Base-by-base conservation (phyloP, 2,797 vertebrate genomes). In the Columba guinea region DNA sequence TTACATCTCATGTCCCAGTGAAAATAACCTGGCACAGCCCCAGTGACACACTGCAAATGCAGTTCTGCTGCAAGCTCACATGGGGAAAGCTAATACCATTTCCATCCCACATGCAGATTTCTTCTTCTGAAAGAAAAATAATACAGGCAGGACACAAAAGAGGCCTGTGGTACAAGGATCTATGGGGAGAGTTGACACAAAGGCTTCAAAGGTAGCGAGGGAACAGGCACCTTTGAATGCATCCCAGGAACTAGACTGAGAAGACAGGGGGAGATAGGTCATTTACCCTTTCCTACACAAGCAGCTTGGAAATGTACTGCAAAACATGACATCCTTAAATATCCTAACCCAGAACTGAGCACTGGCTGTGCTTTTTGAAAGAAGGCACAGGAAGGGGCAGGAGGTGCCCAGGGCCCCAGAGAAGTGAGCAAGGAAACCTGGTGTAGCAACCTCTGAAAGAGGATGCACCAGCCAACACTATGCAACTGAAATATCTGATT, bases 221-320 rank as follows among this genome's bases (percentile, higher is more conserved):
- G 68, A 96, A 95, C 13, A 85, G 49, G 68, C 0, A 0, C 71
- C 62, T 96, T 62, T 94, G 93, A 94, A 94, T 53, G 59, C 49
- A 59, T 88, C 87, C 87, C 4, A 7, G 32, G 87, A 81, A 60
- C 4, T 11, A 64, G 75, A 18, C 68, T 75, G 71, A 94, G 73
- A 91, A 84, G 62, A 94, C 75, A 73, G 65, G 75, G 34, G 91
- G 52, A 95, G 93, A 46, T 83, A 95, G 91, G 94, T 84, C 94
- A 80, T 89, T 84, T 83, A 76, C 89, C 89, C 90, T 91, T 92
- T 64, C 41, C 83, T 93, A 22, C 5, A 7, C 49, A 28, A 87
- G 68, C 84, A 89, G 56, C 81, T 90, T 60, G 64, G 86, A 74
- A 90, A 55, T 3, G 49, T 85, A 74, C 94, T 74, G 68, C 53